Evolutionary conservation across 1,140 invertebrate species (phyloP).

Genomic region (Tetramorium alpestre): DNA sequence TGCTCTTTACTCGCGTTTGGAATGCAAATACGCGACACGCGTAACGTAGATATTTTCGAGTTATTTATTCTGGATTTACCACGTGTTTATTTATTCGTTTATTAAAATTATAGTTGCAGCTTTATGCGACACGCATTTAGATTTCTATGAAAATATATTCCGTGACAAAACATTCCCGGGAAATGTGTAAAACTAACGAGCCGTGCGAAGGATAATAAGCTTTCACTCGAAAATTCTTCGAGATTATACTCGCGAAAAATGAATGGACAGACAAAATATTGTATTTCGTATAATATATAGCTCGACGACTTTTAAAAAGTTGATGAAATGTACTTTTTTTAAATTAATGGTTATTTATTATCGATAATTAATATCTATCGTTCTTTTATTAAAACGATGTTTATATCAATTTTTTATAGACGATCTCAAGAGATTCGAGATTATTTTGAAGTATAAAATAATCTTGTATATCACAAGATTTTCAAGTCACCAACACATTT

Average conservation of each 20-base stretch:
- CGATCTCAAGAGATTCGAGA: not conserved
- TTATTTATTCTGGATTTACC: conserved; percentile 33
- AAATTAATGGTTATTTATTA: not conserved
- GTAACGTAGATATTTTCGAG: conserved; percentile 29
- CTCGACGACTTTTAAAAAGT: not conserved
- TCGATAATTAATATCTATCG: not conserved
- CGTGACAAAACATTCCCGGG: not conserved
- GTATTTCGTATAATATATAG: not conserved
- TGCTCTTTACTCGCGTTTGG: conserved; percentile 35
- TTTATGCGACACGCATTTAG: conserved; percentile 20
- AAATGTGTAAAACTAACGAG: conserved; percentile 15
- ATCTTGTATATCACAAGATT: not conserved
- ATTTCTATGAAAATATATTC: not conserved
- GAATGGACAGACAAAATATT: not conserved
- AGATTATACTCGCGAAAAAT: not conserved
- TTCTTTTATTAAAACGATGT: not conserved
- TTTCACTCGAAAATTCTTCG: not conserved
- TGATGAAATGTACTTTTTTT: not conserved
- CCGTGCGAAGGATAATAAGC: not conserved
- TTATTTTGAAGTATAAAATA: not conserved
- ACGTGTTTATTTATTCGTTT: conserved; percentile 35
- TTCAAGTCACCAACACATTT: not conserved
- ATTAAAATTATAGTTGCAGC: conserved; percentile 23
- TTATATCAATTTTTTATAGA: not conserved
- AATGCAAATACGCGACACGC: conserved; percentile 25